These are phyloP conservation scores for Aspidoscelis tigris DNA, from an alignment of 2,113 vertebrate species.

Conservation along the genomic window DNA sequence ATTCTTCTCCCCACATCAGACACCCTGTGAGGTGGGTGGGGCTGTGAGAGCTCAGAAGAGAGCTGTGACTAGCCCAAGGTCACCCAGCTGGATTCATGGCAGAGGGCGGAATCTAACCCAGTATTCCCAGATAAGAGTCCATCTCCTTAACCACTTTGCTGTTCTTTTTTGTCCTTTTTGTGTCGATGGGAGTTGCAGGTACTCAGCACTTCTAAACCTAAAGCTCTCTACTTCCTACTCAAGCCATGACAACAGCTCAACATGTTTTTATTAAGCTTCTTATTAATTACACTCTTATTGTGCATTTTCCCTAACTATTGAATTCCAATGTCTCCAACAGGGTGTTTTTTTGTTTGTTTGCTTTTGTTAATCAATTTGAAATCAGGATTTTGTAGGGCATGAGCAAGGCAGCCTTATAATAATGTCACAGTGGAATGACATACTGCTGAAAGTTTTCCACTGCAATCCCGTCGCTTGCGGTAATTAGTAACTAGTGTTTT, in stretches of 20 bases:
- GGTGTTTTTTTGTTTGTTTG: not conserved
- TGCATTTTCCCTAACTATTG: conserved; percentile 31
- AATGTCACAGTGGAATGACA: conserved; percentile 41
- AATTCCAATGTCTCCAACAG: conserved; percentile 38
- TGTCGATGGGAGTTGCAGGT: not conserved
- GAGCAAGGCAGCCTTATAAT: conserved; percentile 41
- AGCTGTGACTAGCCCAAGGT: too few relatives aligned
- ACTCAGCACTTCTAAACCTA: not conserved
- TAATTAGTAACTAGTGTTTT: conserved; percentile 54
- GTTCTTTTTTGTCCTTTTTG: not conserved
- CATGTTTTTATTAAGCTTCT: conserved; percentile 45
- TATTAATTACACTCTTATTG: conserved; percentile 23
- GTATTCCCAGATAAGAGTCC: too few relatives aligned
- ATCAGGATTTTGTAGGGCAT: conserved; percentile 50
- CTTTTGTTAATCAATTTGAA: conserved; percentile 50
- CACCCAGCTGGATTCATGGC: too few relatives aligned
- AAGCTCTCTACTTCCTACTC: not conserved
- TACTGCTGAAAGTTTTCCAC: conserved; percentile 51
- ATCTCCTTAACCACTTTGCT: too few relatives aligned
- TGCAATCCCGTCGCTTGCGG: conserved; percentile 49
- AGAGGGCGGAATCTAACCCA: too few relatives aligned
- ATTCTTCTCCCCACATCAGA: too few relatives aligned
- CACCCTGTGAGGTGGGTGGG: too few relatives aligned
- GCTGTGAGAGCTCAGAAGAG: too few relatives aligned
- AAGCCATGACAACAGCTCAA: conserved; percentile 39